phyloP scores from a whole-genome alignment of 1,140 invertebrate species.

The Cyclina sinensis region DNA sequence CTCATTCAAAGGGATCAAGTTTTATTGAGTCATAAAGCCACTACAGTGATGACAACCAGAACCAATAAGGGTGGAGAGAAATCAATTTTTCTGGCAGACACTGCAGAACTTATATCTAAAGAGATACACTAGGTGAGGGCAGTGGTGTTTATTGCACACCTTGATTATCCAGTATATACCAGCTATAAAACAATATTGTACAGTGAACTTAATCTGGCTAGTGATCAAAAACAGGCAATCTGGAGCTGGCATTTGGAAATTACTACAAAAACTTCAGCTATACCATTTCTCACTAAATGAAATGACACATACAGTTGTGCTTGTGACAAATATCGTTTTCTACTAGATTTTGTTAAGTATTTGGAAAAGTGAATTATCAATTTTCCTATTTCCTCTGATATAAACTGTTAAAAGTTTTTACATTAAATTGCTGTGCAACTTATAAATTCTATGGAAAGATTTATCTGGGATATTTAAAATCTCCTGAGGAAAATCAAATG shows the following conservation, averaged over 20 bases:
- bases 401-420: too few species aligned
- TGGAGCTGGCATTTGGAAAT: slow-evolving; percentile 29
- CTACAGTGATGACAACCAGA: neutral
- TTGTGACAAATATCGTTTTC: neutral
- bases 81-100: neutral
- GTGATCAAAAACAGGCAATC: slow-evolving; percentile 1
- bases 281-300: neutral
- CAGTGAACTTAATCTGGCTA: slow-evolving; percentile 13
- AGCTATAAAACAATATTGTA: neutral
- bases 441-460: neutral
- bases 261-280: slow-evolving; percentile 8
- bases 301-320: neutral
- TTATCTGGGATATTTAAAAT: slow-evolving; percentile 1
- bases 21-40: neutral
- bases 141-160: neutral
- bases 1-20: neutral
- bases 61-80: slow-evolving; percentile 6
- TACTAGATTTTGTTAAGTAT: neutral
- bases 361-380: too few species aligned
- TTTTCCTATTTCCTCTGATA: too few species aligned
- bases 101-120: neutral
- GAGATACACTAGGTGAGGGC: neutral
- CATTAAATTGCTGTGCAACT: too few species aligned
- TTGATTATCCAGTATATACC: slow-evolving; percentile 1
- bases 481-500: neutral